A percentile compares a stretch with the other conserved stretches of the same genome.
These are phyloP conservation scores for Macrophya annulata DNA, from an alignment of 2,888 invertebrate genomes.

Conservation along the genomic window DNA sequence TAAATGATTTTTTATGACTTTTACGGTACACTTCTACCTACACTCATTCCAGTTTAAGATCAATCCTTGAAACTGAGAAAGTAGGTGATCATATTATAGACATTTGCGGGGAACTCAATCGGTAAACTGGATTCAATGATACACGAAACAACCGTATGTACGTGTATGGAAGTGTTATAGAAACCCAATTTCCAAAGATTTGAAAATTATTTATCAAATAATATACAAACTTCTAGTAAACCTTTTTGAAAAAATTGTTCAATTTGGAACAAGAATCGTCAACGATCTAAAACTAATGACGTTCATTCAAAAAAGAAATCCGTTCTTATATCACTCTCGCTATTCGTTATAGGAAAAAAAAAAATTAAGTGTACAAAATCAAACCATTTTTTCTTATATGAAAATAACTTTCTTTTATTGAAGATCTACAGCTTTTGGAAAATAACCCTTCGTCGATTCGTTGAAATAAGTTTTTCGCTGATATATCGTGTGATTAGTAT, in stretches of 20 bases:
- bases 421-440: no score
- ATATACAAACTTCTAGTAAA: background rate
- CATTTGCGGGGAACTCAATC: constrained; percentile 39
- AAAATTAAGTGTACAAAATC: no score
- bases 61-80: constrained; percentile 42
- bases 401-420: no score
- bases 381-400: no score
- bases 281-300: background rate
- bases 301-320: background rate
- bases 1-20: constrained; percentile 29
- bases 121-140: constrained; percentile 28
- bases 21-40: constrained; percentile 35
- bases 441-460: no score
- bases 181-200: constrained; percentile 15
- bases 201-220: background rate
- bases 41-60: constrained; percentile 19
- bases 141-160: background rate
- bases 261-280: background rate
- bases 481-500: background rate
- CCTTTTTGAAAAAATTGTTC: background rate
- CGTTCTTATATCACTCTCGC: no score
- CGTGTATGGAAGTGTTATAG: constrained; percentile 17
- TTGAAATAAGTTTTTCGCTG: background rate
- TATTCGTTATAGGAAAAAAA: no score
- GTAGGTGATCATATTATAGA: constrained; percentile 45